A percentile compares a stretch with the other conserved stretches of the same genome.
Evolutionary conservation across 2,113 vertebrate species (phyloP).

Genomic region (Sinocyclocheilus grahami): DNA sequence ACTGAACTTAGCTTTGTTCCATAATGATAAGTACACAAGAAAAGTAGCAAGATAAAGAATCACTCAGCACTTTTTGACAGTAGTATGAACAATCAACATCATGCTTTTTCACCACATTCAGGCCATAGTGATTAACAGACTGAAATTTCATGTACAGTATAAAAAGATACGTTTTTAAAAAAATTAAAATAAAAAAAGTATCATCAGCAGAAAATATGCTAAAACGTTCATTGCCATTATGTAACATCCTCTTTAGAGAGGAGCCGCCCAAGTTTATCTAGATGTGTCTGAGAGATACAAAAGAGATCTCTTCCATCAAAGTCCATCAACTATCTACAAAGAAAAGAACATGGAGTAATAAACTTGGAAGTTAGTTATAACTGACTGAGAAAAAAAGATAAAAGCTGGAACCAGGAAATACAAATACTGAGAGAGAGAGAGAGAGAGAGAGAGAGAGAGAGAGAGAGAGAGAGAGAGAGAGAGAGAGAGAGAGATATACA

Average conservation of each 20-base stretch:
- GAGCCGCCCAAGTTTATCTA: neutral
- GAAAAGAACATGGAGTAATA: neutral
- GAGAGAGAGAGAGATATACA: no score
- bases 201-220: neutral
- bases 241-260: constrained; percentile 4
- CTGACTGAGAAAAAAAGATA: neutral
- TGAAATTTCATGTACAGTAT: neutral
- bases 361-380: neutral
- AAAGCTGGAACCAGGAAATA: neutral
- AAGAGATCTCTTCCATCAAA: neutral
- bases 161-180: no score
- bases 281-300: constrained; percentile 11
- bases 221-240: neutral
- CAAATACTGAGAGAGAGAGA: no score
- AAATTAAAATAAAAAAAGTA: neutral
- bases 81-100: neutral
- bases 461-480: no score
- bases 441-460: no score
- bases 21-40: neutral
- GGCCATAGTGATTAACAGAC: neutral
- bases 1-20: neutral
- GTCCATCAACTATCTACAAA: neutral
- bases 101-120: neutral
- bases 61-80: neutral
- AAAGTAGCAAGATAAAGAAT: neutral